These are phyloP conservation scores for Sternarchorhynchus goeldii DNA, from an alignment of 2,797 vertebrate species.

Conservation along the genomic window DNA sequence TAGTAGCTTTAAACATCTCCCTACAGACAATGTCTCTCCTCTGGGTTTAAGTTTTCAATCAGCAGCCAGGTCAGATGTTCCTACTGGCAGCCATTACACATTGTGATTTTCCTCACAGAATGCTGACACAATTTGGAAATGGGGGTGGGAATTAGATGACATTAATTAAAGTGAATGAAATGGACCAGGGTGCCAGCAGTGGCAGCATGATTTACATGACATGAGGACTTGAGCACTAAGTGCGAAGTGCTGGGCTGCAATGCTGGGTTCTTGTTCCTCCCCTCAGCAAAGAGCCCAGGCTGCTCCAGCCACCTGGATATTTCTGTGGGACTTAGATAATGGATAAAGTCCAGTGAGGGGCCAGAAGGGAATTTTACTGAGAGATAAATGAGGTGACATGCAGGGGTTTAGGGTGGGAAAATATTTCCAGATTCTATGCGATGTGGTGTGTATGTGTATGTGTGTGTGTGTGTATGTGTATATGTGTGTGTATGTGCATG, in stretches of 20 bases:
- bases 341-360: conserved; percentile 55
- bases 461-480: conserved; percentile 31
- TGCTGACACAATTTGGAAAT: conserved; percentile 56
- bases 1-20: conserved; percentile 38
- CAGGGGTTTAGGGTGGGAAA: conserved; percentile 43
- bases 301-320: conserved; percentile 54
- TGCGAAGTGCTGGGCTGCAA: conserved; percentile 38
- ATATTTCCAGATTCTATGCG: conserved; percentile 39
- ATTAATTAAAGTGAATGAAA: conserved; percentile 61
- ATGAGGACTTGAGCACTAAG: conserved; percentile 48
- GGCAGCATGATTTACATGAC: conserved; percentile 56
- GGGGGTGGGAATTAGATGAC: conserved; percentile 55
- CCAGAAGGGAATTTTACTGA: conserved; percentile 48
- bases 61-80: conserved; percentile 48
- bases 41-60: conserved; percentile 51
- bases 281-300: conserved; percentile 47
- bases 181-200: conserved; percentile 46
- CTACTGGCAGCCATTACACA: conserved; percentile 50
- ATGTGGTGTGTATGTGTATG: conserved; percentile 7
- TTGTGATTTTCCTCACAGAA: conserved; percentile 52
- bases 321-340: conserved; percentile 64
- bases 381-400: conserved; percentile 44
- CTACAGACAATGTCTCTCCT: conserved; percentile 29
- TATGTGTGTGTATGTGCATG: conserved; percentile 34
- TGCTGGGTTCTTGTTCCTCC: conserved; percentile 51